Evolutionary conservation across 2,888 invertebrate species (phyloP), one percentile per base, ranked within the genome.

Genomic region (Xylota sylvarum): DNA sequence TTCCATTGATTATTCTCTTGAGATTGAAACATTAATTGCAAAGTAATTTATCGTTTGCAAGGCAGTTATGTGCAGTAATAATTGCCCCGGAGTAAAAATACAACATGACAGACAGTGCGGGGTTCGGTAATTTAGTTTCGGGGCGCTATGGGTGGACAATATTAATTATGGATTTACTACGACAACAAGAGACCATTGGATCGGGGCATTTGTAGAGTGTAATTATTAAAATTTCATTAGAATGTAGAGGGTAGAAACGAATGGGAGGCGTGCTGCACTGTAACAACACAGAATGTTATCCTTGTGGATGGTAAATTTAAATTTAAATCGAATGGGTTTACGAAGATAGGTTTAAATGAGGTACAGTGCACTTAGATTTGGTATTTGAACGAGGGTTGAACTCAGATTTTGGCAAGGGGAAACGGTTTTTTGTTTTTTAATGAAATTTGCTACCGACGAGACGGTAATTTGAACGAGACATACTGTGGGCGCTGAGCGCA

Each of bases 11-110:
- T 86, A 86, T 78, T 82, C 77, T 60, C 82, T 74, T 86, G 77
- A 78, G 73, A 82, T 82, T 82, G 86, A 82, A 86, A 78, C 77
- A 82, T 82, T 86, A 86, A 86, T 86, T 82, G 82, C 77, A 56
- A 67, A 73, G 77, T 78, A 86, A 86, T 82, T 82, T 76, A 82
- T 62, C 72, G 72, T 48, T 69, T 65, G 48, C 4, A 62, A 43
- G n/a, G 55, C 5, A 35, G 58, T 7, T 14, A 30, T n/a, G 7
- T 23, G 2, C 17, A 40, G 55, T 52, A 73, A 77, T 86, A 67
- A 86, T 62, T 69, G 62, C 73, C 73, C 86, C 23, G 27, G 12
- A 64, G 77, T 55, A 78, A 86, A 80, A 86, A 48, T 69, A 58
- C 23, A 74, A 27, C 17, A 48, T 62, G 52, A 58, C 17, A n/a